phyloP scores from a whole-genome alignment of 2,113 vertebrate genomes.

The Haliaeetus leucogaster region DNA sequence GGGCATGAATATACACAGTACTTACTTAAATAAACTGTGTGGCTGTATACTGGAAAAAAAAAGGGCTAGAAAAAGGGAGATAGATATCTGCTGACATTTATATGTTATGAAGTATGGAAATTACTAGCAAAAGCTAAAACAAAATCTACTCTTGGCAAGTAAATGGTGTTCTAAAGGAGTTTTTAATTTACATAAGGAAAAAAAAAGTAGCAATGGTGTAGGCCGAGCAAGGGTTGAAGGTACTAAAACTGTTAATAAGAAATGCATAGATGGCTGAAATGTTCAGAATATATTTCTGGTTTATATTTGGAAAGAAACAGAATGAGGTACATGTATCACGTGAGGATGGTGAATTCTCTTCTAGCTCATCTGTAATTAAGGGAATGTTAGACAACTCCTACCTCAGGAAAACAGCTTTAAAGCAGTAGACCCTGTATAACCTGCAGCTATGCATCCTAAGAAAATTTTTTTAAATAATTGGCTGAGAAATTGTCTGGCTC shows the following conservation, averaged over 20 bases:
- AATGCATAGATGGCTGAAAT: neutral
- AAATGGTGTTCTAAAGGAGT: neutral
- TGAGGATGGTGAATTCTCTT: neutral
- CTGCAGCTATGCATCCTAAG: neutral
- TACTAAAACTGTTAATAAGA: neutral
- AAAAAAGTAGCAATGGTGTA: neutral
- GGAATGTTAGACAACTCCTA: neutral
- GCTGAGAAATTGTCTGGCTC: neutral
- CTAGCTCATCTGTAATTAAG: neutral
- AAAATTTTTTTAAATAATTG: neutral
- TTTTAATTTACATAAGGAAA: neutral
- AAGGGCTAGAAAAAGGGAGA: neutral
- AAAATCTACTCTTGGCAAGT: neutral
- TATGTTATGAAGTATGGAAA: neutral
- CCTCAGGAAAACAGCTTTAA: neutral
- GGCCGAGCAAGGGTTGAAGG: neutral
- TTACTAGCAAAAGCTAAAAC: neutral
- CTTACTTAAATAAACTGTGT: neutral
- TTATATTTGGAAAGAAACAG: neutral
- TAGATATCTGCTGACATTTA: neutral
- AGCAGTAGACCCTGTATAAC: neutral
- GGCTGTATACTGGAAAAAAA: neutral
- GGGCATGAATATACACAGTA: neutral
- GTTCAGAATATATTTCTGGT: neutral
- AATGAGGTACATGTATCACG: accelerated